Evolutionary conservation across 2,888 invertebrate genomes (phyloP).

Genomic region (Frankliniella fusca): DNA sequence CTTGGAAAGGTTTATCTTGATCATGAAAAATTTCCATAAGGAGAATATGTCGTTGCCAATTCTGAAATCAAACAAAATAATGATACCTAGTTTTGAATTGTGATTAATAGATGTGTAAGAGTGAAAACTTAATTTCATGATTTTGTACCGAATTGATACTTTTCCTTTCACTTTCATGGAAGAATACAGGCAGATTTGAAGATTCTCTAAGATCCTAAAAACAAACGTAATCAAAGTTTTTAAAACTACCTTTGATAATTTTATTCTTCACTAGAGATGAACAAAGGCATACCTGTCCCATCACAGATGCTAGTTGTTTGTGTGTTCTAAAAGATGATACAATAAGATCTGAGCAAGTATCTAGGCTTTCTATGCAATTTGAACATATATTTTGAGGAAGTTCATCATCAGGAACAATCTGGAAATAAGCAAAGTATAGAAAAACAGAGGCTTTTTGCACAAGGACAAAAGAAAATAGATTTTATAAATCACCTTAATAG

Average conservation of each 20-base stretch:
- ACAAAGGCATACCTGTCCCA: neutral
- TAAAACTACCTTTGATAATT: too few species aligned
- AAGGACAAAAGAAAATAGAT: neutral
- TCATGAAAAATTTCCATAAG: neutral
- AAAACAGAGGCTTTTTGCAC: neutral
- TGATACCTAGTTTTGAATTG: neutral
- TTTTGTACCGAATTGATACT: neutral
- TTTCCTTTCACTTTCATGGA: neutral
- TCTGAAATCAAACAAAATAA: neutral
- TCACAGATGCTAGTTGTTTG: neutral
- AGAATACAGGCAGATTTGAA: neutral
- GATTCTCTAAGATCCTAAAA: neutral
- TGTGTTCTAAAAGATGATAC: neutral
- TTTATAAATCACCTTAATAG: neutral
- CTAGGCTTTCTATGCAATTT: neutral
- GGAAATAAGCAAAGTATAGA: neutral
- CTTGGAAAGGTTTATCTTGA: neutral
- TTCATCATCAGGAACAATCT: neutral
- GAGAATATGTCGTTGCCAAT: neutral
- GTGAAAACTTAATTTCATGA: neutral
- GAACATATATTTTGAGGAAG: constrained; percentile 16
- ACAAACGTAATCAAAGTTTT: neutral
- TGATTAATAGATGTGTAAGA: neutral
- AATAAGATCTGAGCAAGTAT: neutral
- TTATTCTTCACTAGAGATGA: neutral